Percentiles rank a stretch among this genome's conserved stretches.
These are phyloP conservation scores for Erinaceus europaeus DNA, from an alignment of 2,113 vertebrate genomes.

Conservation along the genomic window DNA sequence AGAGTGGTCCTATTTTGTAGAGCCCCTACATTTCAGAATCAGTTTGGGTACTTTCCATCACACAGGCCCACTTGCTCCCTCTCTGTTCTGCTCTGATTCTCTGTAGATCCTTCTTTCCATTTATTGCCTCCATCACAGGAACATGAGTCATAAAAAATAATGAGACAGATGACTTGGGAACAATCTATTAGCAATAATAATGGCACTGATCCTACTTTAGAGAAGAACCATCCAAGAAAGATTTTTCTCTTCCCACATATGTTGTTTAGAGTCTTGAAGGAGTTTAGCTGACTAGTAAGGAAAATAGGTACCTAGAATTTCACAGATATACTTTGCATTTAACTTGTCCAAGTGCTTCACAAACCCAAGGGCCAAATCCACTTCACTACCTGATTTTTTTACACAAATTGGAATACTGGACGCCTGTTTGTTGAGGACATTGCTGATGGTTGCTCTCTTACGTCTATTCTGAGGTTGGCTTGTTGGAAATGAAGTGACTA, in stretches of 20 bases:
- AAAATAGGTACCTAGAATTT: constrained; percentile 1
- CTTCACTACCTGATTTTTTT: not conserved
- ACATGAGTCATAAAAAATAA: constrained; percentile 24
- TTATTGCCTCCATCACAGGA: not conserved
- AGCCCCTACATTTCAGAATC: not conserved
- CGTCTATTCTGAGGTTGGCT: no score
- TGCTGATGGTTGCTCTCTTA: not conserved
- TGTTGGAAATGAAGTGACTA: no score
- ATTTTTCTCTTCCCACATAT: not conserved
- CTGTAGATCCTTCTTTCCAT: not conserved
- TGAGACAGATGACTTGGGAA: not conserved
- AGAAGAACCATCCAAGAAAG: constrained; percentile 16
- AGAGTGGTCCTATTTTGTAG: not conserved
- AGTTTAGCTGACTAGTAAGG: not conserved
- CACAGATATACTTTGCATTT: not conserved
- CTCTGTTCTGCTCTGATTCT: not conserved
- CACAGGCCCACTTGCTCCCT: not conserved
- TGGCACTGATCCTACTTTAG: not conserved
- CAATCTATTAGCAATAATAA: not conserved
- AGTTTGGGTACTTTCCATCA: constrained; percentile 9
- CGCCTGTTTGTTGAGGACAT: no score
- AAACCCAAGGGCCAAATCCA: not conserved
- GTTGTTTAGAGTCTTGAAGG: not conserved
- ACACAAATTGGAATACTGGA: not conserved
- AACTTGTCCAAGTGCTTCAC: not conserved